Evolutionary conservation across 2,888 invertebrate species (phyloP).

Genomic region (Yponomeuta evonymella): DNA sequence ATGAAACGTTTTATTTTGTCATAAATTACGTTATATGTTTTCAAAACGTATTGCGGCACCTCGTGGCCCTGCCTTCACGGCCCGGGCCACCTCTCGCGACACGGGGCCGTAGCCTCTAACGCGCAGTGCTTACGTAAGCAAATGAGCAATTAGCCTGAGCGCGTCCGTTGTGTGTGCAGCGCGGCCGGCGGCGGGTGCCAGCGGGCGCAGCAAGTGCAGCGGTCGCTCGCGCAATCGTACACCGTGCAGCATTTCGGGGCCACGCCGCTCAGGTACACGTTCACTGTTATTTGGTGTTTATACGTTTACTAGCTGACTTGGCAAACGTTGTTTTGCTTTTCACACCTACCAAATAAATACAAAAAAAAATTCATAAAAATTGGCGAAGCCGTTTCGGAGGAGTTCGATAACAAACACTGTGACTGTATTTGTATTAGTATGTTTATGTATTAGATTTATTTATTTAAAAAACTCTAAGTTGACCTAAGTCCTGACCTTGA

Average conservation of each 20-base stretch:
- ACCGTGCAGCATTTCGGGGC: constrained; percentile 68
- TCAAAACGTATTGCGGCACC: not conserved
- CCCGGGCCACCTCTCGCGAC: not conserved
- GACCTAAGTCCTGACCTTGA: too few relatives aligned
- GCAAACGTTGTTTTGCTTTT: too few relatives aligned
- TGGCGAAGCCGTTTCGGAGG: too few relatives aligned
- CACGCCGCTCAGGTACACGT: constrained; percentile 52
- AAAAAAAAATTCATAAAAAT: too few relatives aligned
- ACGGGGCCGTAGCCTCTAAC: not conserved
- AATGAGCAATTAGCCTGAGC: not conserved
- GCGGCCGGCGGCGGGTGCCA: constrained; percentile 50
- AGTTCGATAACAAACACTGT: too few relatives aligned
- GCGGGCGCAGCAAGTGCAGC: constrained; percentile 60
- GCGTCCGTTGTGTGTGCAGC: constrained; percentile 29
- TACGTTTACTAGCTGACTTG: too few relatives aligned
- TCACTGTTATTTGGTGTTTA: not conserved
- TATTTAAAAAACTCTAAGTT: too few relatives aligned
- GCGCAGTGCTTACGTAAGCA: not conserved
- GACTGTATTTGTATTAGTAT: too few relatives aligned
- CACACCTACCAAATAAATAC: too few relatives aligned
- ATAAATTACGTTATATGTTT: too few relatives aligned
- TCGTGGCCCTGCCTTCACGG: not conserved
- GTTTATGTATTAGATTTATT: too few relatives aligned
- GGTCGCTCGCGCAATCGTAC: constrained; percentile 63
- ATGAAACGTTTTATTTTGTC: not conserved